Conservation (phyloP, 2,113 vertebrate species). For the Sebastes fasciatus region DNA sequence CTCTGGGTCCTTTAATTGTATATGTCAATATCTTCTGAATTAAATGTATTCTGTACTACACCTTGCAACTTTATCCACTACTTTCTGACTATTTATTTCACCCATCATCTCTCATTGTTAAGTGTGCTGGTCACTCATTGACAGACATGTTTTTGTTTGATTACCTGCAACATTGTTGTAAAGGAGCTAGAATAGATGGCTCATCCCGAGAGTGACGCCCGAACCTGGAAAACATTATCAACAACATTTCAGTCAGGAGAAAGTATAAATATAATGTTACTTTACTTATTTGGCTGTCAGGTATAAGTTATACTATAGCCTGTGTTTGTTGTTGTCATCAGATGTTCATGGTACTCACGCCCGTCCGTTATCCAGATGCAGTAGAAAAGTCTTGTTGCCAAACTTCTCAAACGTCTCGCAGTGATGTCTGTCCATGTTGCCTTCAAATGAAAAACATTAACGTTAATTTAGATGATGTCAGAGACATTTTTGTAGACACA, state of each 20-base stretch:
- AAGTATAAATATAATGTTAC: background rate
- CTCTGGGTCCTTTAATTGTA: background rate
- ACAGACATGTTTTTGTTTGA: background rate
- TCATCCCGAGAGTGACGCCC: too few species aligned
- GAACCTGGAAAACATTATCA: slow-evolving; percentile 77
- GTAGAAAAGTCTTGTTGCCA: slow-evolving; percentile 94
- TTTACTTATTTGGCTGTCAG: background rate
- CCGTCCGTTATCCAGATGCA: slow-evolving; percentile 96
- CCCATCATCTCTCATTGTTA: background rate
- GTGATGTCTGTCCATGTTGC: slow-evolving; percentile 98
- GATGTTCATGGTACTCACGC: slow-evolving; percentile 83
- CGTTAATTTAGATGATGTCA: background rate
- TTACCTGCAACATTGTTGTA: slow-evolving; percentile 98
- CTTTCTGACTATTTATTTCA: background rate
- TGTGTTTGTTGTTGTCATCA: background rate
- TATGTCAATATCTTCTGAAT: background rate
- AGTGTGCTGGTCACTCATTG: background rate
- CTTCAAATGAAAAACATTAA: slow-evolving; percentile 68
- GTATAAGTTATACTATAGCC: background rate
- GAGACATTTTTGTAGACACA: background rate
- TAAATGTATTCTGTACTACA: background rate
- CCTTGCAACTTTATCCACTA: background rate
- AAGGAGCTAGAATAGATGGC: too few species aligned
- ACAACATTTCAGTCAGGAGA: background rate
- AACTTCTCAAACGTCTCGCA: slow-evolving; percentile 98